Evolutionary conservation across 2,888 invertebrate species (phyloP).

Genomic region (Nomada goodeniana): DNA sequence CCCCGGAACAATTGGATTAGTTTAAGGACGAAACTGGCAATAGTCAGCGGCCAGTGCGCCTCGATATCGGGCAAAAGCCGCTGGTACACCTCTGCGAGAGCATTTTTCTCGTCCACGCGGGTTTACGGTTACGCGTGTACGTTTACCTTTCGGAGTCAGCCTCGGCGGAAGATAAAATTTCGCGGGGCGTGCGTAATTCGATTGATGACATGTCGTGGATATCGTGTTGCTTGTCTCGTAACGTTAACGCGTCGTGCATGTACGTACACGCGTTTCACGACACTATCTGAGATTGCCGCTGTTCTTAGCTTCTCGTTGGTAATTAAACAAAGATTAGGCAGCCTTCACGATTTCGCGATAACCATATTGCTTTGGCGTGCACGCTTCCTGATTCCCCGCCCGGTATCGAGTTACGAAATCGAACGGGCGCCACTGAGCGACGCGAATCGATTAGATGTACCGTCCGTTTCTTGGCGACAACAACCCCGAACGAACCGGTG

Average conservation of each 20-base stretch:
- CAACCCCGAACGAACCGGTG: too few species aligned
- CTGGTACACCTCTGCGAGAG: neutral
- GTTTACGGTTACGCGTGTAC: conserved; percentile 31
- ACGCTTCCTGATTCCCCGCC: neutral
- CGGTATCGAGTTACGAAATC: conserved; percentile 22
- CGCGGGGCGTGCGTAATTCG: conserved; percentile 46
- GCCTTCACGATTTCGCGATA: conserved; percentile 25
- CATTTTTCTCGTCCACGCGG: neutral
- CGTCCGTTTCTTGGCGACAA: too few species aligned
- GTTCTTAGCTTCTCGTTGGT: neutral
- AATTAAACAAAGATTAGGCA: conserved; percentile 54
- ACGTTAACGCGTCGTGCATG: neutral
- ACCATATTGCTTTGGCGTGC: neutral
- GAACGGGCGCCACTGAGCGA: neutral
- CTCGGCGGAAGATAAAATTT: conserved; percentile 33
- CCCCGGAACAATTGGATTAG: conserved; percentile 40
- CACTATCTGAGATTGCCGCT: neutral
- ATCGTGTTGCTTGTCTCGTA: conserved; percentile 31
- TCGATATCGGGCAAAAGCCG: neutral
- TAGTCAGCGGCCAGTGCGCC: neutral
- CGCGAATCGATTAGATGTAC: conserved; percentile 21
- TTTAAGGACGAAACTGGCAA: conserved; percentile 16
- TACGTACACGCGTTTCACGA: neutral
- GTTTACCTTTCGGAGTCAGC: conserved; percentile 10
- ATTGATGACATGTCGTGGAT: conserved; percentile 33